Evolutionary conservation across 2,797 vertebrate species (phyloP).

Genomic region (Masticophis lateralis): DNA sequence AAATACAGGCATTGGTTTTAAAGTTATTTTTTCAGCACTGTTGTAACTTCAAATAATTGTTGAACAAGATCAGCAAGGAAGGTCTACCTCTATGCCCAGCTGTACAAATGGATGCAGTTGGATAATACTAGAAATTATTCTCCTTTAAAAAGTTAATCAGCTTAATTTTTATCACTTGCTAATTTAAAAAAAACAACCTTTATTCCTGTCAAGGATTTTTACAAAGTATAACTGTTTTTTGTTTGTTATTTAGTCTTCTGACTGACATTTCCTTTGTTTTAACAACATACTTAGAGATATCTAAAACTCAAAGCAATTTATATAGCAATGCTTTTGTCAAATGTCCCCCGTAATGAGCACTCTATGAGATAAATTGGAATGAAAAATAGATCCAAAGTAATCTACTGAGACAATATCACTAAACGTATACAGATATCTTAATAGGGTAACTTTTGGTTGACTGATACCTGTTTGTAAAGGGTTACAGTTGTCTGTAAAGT

Average conservation of each 20-base stretch:
- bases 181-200: background rate
- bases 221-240: background rate
- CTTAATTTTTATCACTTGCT: background rate
- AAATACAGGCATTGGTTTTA: background rate
- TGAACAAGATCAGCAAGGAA: background rate
- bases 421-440: background rate
- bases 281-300: background rate
- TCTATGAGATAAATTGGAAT: background rate
- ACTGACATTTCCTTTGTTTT: background rate
- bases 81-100: background rate
- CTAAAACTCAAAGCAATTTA: background rate
- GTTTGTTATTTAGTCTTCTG: background rate
- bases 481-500: background rate
- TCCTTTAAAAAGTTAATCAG: background rate
- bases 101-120: background rate
- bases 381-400: background rate
- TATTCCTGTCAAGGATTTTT: background rate
- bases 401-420: background rate
- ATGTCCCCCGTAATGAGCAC: background rate
- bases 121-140: background rate
- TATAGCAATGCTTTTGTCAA: background rate
- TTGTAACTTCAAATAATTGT: background rate
- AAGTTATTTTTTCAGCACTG: background rate
- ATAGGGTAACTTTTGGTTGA: background rate
- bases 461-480: background rate